These are phyloP conservation scores for Pangasianodon gigas DNA, from an alignment of 2,113 vertebrate species.

Conservation along the genomic window DNA sequence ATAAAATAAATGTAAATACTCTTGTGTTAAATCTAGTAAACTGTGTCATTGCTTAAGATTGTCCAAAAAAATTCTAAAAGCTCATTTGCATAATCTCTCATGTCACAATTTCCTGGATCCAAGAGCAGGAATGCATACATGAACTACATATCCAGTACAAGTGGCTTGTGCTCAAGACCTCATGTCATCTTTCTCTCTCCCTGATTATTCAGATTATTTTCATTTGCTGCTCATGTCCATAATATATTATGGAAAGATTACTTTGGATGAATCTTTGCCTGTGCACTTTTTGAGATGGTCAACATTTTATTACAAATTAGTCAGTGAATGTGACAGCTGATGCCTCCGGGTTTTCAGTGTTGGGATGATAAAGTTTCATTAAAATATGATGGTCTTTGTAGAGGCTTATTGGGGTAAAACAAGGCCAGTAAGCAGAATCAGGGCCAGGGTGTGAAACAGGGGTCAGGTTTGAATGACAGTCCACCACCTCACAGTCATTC, in stretches of 20 bases:
- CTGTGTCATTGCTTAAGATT: not conserved
- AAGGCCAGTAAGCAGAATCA: slow-evolving; percentile 53
- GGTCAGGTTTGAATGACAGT: slow-evolving; percentile 48
- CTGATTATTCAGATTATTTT: slow-evolving; percentile 8
- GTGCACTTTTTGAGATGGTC: not conserved
- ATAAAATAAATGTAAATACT: slow-evolving; percentile 13
- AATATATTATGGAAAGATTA: not conserved
- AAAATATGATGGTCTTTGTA: not conserved
- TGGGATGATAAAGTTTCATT: not conserved
- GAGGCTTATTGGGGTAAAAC: not conserved
- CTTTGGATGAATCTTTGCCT: not conserved
- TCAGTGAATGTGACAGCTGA: not conserved
- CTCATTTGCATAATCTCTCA: slow-evolving; percentile 1
- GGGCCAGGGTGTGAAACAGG: slow-evolving; percentile 7
- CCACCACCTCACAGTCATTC: slow-evolving; percentile 25
- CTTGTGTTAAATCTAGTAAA: not conserved
- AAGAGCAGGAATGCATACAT: not conserved
- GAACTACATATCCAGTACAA: not conserved
- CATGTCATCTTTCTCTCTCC: not conserved
- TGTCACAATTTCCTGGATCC: not conserved
- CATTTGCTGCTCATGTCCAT: not conserved
- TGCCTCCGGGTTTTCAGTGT: not conserved
- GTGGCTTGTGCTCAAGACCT: not conserved
- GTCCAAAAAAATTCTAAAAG: not conserved
- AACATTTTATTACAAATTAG: not conserved